phyloP scores from a whole-genome alignment of 2,113 vertebrate species.

The Emberiza fucata region DNA sequence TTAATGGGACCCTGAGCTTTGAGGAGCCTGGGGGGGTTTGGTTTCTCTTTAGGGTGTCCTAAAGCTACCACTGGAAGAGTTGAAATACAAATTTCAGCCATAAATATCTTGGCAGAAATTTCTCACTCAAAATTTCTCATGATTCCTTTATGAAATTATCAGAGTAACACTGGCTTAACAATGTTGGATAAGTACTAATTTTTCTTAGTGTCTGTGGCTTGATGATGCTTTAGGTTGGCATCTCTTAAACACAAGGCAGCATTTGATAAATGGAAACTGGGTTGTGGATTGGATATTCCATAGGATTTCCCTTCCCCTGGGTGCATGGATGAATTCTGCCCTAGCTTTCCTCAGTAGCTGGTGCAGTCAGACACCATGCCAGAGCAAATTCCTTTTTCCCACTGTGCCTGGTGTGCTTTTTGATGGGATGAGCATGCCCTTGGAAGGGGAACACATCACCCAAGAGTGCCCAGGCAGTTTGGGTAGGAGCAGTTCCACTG shows the following conservation, averaged over 20 bases:
- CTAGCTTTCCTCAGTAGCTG: constrained; percentile 52
- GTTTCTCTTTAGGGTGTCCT: background rate
- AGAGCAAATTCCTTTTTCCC: constrained; percentile 28
- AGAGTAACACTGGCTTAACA: background rate
- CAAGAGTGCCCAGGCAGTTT: rapidly evolving
- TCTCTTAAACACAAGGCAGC: background rate
- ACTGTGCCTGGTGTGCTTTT: background rate
- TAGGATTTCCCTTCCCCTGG: background rate
- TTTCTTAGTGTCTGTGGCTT: background rate
- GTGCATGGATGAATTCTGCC: constrained; percentile 69
- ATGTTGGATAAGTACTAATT: rapidly evolving
- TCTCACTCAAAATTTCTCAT: too few relatives aligned
- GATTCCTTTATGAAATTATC: background rate
- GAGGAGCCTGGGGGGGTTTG: background rate
- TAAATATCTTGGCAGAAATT: background rate
- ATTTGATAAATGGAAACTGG: background rate
- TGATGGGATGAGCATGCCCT: background rate
- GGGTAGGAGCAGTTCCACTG: background rate
- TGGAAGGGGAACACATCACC: constrained; percentile 7
- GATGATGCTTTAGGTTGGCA: background rate
- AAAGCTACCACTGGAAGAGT: background rate
- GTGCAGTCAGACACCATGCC: constrained; percentile 69
- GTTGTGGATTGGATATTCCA: background rate
- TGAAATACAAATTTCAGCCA: background rate
- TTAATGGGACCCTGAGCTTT: background rate